These are phyloP conservation scores for Clarias pachynema DNA, from an alignment of 2,797 vertebrate genomes.

Conservation along the genomic window DNA sequence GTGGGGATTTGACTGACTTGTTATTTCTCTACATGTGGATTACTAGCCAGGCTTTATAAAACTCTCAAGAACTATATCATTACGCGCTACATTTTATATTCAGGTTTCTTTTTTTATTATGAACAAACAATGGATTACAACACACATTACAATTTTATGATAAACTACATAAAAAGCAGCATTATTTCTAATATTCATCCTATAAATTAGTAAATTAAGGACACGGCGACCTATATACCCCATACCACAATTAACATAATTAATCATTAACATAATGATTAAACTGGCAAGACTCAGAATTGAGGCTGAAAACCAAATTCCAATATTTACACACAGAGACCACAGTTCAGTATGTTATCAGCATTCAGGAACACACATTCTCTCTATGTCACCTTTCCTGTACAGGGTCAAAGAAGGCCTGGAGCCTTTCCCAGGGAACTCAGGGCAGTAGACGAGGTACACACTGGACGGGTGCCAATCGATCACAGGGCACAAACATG, in stretches of 20 bases:
- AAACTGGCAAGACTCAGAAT: neutral
- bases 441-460: too few relatives aligned
- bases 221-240: neutral
- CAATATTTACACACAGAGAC: slow-evolving; percentile 13
- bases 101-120: neutral
- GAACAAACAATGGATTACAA: neutral
- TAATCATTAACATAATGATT: too few relatives aligned
- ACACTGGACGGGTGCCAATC: too few relatives aligned
- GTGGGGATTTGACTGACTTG: neutral
- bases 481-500: too few relatives aligned
- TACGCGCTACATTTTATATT: neutral
- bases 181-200: neutral
- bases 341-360: slow-evolving; percentile 1
- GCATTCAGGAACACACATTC: neutral
- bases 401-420: too few relatives aligned
- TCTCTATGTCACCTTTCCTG: too few relatives aligned
- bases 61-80: neutral
- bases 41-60: neutral
- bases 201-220: neutral
- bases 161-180: neutral
- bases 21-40: neutral
- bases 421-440: too few relatives aligned
- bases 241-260: neutral
- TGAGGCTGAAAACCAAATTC: neutral
- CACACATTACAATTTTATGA: neutral